Conservation (phyloP, 1,140 invertebrate genomes). For the Cotesia glomerata region DNA sequence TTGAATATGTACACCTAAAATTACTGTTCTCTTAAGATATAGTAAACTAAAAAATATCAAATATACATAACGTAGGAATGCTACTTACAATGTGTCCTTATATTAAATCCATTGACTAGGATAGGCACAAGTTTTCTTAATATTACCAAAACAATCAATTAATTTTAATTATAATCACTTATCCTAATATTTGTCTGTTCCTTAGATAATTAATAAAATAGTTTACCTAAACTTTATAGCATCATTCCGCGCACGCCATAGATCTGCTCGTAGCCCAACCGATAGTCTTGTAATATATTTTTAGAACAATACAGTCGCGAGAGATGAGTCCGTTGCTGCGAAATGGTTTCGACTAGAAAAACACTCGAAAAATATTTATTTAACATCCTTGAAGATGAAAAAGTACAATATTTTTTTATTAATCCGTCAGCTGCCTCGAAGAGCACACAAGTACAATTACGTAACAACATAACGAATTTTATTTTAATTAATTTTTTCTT, state of each 20-base stretch:
- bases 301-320: not conserved
- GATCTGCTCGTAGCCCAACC: not conserved
- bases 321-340: not conserved
- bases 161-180: no score
- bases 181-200: no score
- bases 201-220: no score
- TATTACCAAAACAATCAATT: not conserved
- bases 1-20: not conserved
- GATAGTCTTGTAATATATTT: not conserved
- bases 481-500: no score
- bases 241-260: no score
- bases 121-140: not conserved
- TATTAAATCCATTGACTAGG: not conserved
- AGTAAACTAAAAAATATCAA: no score
- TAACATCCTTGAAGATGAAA: not conserved
- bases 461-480: no score
- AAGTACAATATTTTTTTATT: not conserved
- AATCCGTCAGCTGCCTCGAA: not conserved
- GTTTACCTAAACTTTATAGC: no score
- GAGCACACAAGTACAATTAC: no score
- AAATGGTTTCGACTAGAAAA: not conserved
- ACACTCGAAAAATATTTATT: not conserved
- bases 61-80: not conserved
- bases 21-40: not conserved
- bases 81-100: conserved; percentile 2